A percentile compares a stretch with the other conserved stretches of the same genome.
phyloP scores from a whole-genome alignment of 2,113 vertebrate genomes.

The Gymnogyps californianus region DNA sequence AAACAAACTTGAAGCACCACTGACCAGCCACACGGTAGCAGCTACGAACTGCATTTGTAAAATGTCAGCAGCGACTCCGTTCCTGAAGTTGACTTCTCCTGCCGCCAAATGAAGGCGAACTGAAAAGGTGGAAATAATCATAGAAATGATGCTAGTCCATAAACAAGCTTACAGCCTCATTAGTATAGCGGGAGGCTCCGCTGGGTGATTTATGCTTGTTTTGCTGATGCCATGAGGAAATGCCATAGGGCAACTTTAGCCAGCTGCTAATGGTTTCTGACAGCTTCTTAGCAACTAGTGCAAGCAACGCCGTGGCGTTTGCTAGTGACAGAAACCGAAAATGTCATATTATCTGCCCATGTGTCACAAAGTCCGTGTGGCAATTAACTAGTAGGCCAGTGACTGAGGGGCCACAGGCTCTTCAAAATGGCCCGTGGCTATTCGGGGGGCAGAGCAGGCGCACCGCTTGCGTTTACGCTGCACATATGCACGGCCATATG shows the following conservation, averaged over 20 bases:
- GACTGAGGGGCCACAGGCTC: conserved; percentile 94
- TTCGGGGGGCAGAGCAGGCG: conserved; percentile 70
- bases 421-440: conserved; percentile 91
- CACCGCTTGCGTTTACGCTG: conserved; percentile 65
- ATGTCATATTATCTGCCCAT: conserved; percentile 91
- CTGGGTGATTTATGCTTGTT: conserved; percentile 88
- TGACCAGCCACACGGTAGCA: conserved; percentile 71
- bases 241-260: conserved; percentile 93
- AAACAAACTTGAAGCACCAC: conserved; percentile 73
- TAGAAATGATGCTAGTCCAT: conserved; percentile 91
- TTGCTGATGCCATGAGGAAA: conserved; percentile 89
- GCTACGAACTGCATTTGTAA: conserved; percentile 74
- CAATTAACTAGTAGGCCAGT: conserved; percentile 97
- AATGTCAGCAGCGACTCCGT: conserved; percentile 75
- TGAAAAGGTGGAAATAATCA: conserved; percentile 93
- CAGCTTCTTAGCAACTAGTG: conserved; percentile 96
- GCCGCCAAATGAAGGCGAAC: conserved; percentile 82
- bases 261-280: conserved; percentile 94
- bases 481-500: conserved; percentile 68
- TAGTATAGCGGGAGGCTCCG: conserved; percentile 90
- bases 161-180: conserved; percentile 96
- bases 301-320: conserved; percentile 79
- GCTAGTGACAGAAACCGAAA: conserved; percentile 87
- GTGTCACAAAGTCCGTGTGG: conserved; percentile 87
- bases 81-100: conserved; percentile 78